phyloP scores from a whole-genome alignment of 1,140 invertebrate genomes.

The Sarcophaga peregrina region DNA sequence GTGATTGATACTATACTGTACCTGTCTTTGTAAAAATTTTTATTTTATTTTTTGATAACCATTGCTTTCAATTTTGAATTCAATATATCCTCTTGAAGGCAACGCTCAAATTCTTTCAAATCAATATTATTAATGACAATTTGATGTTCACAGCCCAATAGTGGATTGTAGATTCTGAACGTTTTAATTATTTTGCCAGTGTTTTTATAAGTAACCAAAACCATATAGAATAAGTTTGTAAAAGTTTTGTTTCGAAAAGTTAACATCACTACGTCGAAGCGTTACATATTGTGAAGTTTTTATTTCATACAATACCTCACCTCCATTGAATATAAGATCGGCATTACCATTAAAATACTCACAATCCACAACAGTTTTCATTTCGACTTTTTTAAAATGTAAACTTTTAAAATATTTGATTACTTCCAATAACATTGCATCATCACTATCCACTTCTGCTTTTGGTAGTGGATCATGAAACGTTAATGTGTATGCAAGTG shows the following conservation, averaged over 20 bases:
- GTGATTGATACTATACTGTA: no score
- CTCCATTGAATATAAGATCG: background rate
- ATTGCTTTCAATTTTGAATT: no score
- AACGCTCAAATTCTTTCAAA: background rate
- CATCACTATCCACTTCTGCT: background rate
- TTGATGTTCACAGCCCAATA: background rate
- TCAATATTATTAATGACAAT: background rate
- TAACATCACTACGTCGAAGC: background rate
- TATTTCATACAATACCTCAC: background rate
- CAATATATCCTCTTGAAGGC: background rate
- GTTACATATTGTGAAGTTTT: background rate
- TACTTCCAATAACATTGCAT: background rate
- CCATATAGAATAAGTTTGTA: constrained; percentile 8
- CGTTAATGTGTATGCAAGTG: background rate
- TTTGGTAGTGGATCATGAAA: background rate
- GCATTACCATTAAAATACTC: background rate
- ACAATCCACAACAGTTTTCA: background rate
- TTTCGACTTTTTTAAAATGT: background rate
- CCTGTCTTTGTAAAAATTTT: no score
- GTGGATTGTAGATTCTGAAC: background rate
- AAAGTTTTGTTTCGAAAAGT: background rate
- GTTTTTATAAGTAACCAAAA: constrained; percentile 7
- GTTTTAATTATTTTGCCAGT: background rate
- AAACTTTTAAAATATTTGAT: background rate
- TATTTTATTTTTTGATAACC: no score